Base-by-base conservation (phyloP, 2,113 vertebrate species). In the Genyomyrus donnyi region DNA sequence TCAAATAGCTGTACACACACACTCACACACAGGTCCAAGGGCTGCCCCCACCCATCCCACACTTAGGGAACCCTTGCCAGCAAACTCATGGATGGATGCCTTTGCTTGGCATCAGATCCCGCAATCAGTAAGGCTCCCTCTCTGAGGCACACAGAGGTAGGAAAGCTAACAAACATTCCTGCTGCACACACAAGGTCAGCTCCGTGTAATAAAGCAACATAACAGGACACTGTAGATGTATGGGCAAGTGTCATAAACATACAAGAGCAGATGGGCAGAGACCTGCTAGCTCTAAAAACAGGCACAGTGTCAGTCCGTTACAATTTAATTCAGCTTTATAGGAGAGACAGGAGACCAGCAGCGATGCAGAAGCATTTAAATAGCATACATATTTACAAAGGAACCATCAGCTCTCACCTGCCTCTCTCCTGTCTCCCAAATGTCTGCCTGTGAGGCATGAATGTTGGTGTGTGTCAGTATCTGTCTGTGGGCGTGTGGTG, bases 61-160 rank as follows among this genome's bases (percentile, higher is more conserved):
- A 50, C 6, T 27, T n/a, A 31, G 24, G 27, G 46, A 1, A 27
- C n/a, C 85, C 15, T 52, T 17, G 2, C 21, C 31, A 88, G 58
- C 24, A 39, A 39, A 27, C 49, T 42, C 46, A 85, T 15, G 45
- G 19, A 48, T 56, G 19, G 62, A 39, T 6, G 6, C 49, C 46
- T 50, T 31, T 21, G 48, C n/a, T 49, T 31, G 21, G 17, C 24
- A n/a, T 48, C 39, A 85, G 62, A 58, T n/a, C 10, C 42, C n/a
- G 2, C 31, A 1, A 27, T 42, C 93, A 95, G 94, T 96, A 96
- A 96, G 95, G 96, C 95, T 95, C 94, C 92, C 93, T 95, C 94
- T 94, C 95, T 90, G 92, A 96, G 95, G 95, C 95, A 96, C 96
- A 95, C 94, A 92, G 92, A 95, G 95, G 95, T 95, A 93, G 94